Percentiles rank a stretch among this genome's conserved stretches.
These are phyloP conservation scores for Pachyrhynchus sulphureomaculatus DNA, from an alignment of 1,140 invertebrate species.

Conservation along the genomic window DNA sequence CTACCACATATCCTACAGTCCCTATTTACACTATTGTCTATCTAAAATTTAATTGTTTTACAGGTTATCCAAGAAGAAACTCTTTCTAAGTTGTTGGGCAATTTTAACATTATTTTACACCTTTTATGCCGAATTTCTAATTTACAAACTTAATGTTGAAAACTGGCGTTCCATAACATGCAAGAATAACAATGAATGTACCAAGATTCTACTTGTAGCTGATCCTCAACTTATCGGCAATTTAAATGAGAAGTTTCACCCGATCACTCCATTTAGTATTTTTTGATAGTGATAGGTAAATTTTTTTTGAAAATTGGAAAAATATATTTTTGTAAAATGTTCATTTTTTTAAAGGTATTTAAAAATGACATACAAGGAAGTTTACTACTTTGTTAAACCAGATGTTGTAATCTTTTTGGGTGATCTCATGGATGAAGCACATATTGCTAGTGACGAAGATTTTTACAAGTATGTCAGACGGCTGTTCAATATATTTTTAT, in stretches of 20 bases:
- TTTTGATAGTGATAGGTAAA: slow-evolving; percentile 81
- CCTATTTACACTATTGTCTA: no score
- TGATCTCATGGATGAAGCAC: slow-evolving; percentile 91
- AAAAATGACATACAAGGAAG: slow-evolving; percentile 73
- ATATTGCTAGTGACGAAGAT: slow-evolving; percentile 66
- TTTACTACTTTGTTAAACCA: slow-evolving; percentile 72
- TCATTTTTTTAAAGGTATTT: slow-evolving; percentile 66
- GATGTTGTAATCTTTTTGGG: slow-evolving; percentile 88
- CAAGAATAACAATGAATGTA: slow-evolving; percentile 57
- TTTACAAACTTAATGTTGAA: slow-evolving; percentile 31
- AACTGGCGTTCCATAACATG: slow-evolving; percentile 59
- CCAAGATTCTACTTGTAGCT: slow-evolving; percentile 79
- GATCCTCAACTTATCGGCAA: slow-evolving; percentile 90
- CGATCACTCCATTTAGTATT: slow-evolving; percentile 58
- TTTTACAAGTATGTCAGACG: slow-evolving; percentile 71
- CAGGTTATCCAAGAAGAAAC: slow-evolving; percentile 28
- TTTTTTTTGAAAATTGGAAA: no score
- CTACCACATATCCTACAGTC: no score
- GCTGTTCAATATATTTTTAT: slow-evolving; percentile 70
- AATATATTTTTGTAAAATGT: background rate
- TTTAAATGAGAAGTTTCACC: slow-evolving; percentile 62
- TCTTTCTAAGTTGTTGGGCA: slow-evolving; percentile 17
- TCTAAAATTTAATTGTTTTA: background rate
- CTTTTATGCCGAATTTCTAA: slow-evolving; percentile 33
- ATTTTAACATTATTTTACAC: slow-evolving; percentile 17